These are phyloP conservation scores for Pseudopleuronectes americanus DNA, from an alignment of 2,797 vertebrate genomes.

Conservation along the genomic window DNA sequence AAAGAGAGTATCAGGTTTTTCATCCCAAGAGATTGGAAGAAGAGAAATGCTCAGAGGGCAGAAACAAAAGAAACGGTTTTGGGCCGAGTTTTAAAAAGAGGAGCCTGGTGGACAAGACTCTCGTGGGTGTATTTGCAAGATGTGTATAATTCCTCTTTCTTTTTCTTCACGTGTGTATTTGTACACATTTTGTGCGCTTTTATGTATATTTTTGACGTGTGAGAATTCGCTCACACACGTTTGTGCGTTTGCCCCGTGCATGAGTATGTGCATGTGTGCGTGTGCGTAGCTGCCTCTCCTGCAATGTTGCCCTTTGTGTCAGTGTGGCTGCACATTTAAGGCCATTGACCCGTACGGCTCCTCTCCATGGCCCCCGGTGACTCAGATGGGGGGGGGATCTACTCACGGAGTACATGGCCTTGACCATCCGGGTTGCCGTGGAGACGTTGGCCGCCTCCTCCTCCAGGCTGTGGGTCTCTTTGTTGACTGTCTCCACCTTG, in stretches of 20 bases:
- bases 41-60: slow-evolving; percentile 52
- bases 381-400: slow-evolving; percentile 52
- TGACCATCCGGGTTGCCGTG: slow-evolving; percentile 95
- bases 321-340: slow-evolving; percentile 51
- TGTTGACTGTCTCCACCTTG: slow-evolving; percentile 96
- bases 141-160: too few species aligned
- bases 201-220: background rate
- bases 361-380: slow-evolving; percentile 58
- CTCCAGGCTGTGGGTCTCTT: slow-evolving; percentile 92
- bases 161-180: background rate
- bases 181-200: background rate
- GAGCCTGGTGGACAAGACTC: slow-evolving; percentile 22
- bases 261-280: background rate
- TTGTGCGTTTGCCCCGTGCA: background rate
- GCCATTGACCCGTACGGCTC: slow-evolving; percentile 61
- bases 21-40: slow-evolving; percentile 69
- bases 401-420: slow-evolving; percentile 95
- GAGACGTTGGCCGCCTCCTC: slow-evolving; percentile 91
- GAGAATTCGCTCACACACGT: background rate
- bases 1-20: slow-evolving; percentile 84
- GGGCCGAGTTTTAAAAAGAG: slow-evolving; percentile 36
- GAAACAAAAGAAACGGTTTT: slow-evolving; percentile 13
- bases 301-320: slow-evolving; percentile 42
- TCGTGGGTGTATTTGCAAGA: slow-evolving; percentile 16
- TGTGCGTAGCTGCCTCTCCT: background rate